Conservation (phyloP, 2,888 invertebrate species). For the Mechanitis messenoides region DNA sequence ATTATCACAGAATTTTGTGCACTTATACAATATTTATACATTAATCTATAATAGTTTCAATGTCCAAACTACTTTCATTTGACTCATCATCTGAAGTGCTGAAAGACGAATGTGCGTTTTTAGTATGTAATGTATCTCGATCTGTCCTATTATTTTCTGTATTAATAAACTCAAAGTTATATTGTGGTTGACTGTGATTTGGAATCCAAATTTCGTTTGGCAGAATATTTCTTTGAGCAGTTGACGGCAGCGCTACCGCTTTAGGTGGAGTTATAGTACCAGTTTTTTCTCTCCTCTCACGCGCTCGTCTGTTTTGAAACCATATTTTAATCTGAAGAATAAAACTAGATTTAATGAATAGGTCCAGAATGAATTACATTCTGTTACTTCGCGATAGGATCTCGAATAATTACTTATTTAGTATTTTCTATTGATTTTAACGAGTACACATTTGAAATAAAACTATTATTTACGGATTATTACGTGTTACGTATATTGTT, state of each 20-base stretch:
- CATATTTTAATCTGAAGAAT: constrained; percentile 79
- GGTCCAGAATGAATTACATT: too few relatives aligned
- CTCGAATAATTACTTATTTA: too few relatives aligned
- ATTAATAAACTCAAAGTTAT: constrained; percentile 1
- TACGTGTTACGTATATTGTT: too few relatives aligned
- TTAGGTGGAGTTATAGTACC: constrained; percentile 51
- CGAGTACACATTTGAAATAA: too few relatives aligned
- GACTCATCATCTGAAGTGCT: constrained; percentile 30
- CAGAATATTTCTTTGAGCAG: constrained; percentile 26
- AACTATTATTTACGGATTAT: too few relatives aligned
- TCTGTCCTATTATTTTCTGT: background rate
- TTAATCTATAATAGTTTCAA: constrained; percentile 41
- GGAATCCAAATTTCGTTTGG: constrained; percentile 18
- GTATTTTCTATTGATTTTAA: too few relatives aligned
- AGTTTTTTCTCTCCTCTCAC: constrained; percentile 81
- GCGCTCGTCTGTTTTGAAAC: constrained; percentile 88
- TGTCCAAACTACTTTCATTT: constrained; percentile 44
- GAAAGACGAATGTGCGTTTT: constrained; percentile 8
- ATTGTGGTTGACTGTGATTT: background rate
- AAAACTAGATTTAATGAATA: background rate
- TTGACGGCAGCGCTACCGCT: constrained; percentile 55
- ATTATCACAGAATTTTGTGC: too few relatives aligned
- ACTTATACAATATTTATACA: background rate
- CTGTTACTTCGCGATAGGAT: too few relatives aligned
- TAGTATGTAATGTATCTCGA: background rate